phyloP scores from a whole-genome alignment of 2,797 vertebrate species.

The Phyllotis vaccarum region DNA sequence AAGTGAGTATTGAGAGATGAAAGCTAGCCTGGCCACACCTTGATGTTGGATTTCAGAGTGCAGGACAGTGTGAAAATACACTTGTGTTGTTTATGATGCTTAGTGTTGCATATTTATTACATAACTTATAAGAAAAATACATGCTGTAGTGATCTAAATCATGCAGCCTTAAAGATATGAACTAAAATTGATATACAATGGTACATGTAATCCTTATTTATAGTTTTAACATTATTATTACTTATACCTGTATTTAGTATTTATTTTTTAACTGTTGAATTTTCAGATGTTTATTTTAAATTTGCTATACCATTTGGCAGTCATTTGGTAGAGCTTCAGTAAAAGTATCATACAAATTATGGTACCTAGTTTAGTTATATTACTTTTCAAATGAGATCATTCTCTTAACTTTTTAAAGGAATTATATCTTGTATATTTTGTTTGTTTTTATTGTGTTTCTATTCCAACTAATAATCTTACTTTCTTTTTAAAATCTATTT shows the following conservation, averaged over 20 bases:
- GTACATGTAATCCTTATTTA: background rate
- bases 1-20: background rate
- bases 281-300: background rate
- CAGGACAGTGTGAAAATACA: background rate
- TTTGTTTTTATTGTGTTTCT: background rate
- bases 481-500: background rate
- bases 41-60: background rate
- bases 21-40: background rate
- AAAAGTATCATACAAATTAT: background rate
- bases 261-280: background rate
- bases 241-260: background rate
- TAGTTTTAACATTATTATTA: background rate
- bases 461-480: background rate
- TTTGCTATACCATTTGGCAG: background rate
- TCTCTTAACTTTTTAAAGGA: constrained; percentile 10
- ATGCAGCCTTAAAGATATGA: background rate
- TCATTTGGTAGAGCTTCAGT: background rate
- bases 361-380: background rate
- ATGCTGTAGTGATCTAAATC: background rate
- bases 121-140: background rate
- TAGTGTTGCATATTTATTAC: background rate
- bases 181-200: background rate
- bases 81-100: background rate
- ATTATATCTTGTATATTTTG: background rate
- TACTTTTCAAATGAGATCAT: background rate